Evolutionary conservation across 2,113 vertebrate genomes (phyloP).

Genomic region (Diglossa brunneiventris): DNA sequence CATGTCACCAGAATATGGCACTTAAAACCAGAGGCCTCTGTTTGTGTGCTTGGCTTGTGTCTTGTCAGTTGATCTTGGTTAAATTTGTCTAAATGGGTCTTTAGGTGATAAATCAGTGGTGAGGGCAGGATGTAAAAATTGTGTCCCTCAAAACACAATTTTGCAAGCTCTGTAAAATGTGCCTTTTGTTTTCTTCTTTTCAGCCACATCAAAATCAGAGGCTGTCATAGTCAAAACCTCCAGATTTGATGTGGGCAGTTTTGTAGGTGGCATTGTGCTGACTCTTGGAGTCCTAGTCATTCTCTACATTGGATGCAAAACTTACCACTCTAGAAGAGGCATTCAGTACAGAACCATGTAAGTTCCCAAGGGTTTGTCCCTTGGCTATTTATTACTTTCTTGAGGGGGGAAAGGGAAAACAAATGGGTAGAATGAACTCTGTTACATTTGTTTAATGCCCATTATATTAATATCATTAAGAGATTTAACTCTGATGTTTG

Average conservation of each 20-base stretch:
- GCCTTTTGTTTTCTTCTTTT: slow-evolving; percentile 12
- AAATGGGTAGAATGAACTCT: background rate
- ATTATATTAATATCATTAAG: background rate
- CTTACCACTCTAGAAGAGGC: slow-evolving; percentile 77
- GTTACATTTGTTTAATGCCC: background rate
- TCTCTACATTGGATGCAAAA: slow-evolving; percentile 76
- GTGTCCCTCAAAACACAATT: background rate
- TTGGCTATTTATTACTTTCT: background rate
- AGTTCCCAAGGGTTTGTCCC: slow-evolving; percentile 27
- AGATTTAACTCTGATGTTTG: background rate
- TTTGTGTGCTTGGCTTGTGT: background rate
- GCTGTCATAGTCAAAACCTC: background rate
- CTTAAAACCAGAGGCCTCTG: background rate
- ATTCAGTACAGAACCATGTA: slow-evolving; percentile 82
- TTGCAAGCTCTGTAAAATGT: background rate
- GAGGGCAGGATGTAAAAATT: background rate
- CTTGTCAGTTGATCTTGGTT: background rate
- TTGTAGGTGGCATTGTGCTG: slow-evolving; percentile 79
- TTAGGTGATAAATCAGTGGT: background rate
- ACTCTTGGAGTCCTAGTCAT: slow-evolving; percentile 71
- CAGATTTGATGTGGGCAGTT: slow-evolving; percentile 77
- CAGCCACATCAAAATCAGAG: slow-evolving; percentile 61
- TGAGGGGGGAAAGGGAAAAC: background rate
- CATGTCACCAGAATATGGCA: background rate
- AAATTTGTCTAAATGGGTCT: background rate